Evolutionary conservation across 2,113 vertebrate genomes (phyloP).

Genomic region (Phalacrocorax pelagicus): DNA sequence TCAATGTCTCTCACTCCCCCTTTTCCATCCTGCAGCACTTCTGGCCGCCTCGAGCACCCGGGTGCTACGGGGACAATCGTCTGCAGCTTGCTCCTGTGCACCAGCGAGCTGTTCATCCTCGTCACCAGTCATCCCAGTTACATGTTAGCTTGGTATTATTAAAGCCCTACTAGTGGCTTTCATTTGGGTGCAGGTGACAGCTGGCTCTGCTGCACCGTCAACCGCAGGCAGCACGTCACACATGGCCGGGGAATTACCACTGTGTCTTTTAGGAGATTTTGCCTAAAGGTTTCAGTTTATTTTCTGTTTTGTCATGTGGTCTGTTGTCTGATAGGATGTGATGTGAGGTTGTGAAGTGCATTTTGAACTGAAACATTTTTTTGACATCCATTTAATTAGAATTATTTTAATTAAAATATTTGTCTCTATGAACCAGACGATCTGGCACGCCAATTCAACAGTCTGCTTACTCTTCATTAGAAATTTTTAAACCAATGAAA

Average conservation of each 20-base stretch:
- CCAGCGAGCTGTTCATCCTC: neutral
- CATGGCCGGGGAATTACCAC: neutral
- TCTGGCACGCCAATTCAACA: neutral
- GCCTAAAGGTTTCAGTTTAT: neutral
- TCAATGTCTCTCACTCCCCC: neutral
- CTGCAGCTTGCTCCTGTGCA: constrained; percentile 3
- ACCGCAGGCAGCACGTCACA: rapidly evolving
- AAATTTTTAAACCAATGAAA: neutral
- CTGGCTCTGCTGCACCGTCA: neutral
- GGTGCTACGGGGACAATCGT: neutral
- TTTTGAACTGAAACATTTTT: constrained; percentile 42
- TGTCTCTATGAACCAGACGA: neutral
- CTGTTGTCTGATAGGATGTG: constrained; percentile 29
- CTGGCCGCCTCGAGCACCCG: neutral
- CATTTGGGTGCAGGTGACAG: neutral
- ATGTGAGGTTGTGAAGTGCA: neutral
- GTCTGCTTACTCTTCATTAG: neutral
- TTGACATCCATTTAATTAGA: constrained; percentile 67
- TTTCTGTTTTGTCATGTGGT: constrained; percentile 5
- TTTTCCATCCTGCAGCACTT: neutral
- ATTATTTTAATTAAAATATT: constrained; percentile 68
- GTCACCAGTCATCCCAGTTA: neutral
- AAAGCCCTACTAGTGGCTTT: neutral
- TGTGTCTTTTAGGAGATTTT: neutral
- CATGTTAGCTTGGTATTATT: rapidly evolving